Base-by-base conservation (phyloP, 2,888 invertebrate genomes). In the Chymomyza procnemis region DNA sequence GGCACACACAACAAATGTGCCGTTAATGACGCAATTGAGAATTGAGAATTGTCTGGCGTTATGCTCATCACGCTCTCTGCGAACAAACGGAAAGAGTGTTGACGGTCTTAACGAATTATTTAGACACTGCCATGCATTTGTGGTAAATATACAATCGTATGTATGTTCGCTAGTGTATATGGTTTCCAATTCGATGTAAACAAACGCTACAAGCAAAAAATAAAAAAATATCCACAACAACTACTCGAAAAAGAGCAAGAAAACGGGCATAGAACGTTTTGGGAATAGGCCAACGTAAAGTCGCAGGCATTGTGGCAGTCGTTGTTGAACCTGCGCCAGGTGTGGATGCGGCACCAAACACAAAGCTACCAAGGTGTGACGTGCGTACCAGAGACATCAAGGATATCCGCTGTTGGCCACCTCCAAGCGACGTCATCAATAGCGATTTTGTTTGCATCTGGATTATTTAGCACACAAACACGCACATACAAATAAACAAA, bases 1-100 rank as follows among this genome's bases (percentile, higher is more conserved):
- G 80, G 76, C 79, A 75, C 79, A 75, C 71, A 77, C 84, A 71
- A 71, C 81, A 83, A 79, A 77, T 85, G 77, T 63, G 63, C 65
- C 22, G 61, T 67, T 83, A 73, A 77, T 83, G 81, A 80, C 79
- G 81, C 75, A 69, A 80, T 74, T 72, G 66, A 66, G 60, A 65
- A 54, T 47, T 47, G 47, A n/a, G 16, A 50, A 19, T 50, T 16
- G 50, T 18, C 50, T 50, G 8, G 8, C 22, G 22, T 30, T 34
- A 50, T 19, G 16, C 16, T 16, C 18, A 12, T 50, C 50, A 50
- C 9, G 16, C 16, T 16, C 50, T 50, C 19, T n/a, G n/a, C n/a
- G 8, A 50, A 8, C 14, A 18, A 50, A 16, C 50, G 50, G 50
- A 14, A 14, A 57, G 56, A n/a, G 34, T 12, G 26, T 16, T 22